Base-by-base conservation (phyloP, 2,888 invertebrate genomes). In the Oasisia sp. region DNA sequence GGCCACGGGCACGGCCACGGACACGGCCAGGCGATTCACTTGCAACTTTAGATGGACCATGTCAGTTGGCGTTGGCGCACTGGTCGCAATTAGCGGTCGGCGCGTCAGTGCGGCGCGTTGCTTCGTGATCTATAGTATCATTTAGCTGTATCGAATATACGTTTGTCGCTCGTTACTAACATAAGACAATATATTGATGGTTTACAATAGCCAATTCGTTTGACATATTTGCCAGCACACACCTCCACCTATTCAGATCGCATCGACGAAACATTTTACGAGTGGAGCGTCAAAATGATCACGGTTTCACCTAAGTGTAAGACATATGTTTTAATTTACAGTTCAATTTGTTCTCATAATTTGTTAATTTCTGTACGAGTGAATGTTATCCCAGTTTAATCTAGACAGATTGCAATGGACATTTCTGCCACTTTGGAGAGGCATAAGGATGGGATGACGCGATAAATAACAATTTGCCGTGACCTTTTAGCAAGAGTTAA, bases 101-200 rank as follows among this genome's bases (percentile, higher is more conserved):
- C 7, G 7, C 74, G 74, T 74, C n/a, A 74, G 7, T 19, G 74
- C 74, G 74, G 74, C 74, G 27, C 74, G 27, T 74, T 27, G 74
- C 27, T 3, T 74, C 27, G 27, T 74, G 74, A 74, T 74, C 74
- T 74, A 74, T 74, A 27, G 27, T 74, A 74, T 74, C 74, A 74
- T 74, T 74, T 74, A 74, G 74, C 74, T 27, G 74, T 74, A 74
- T 74, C 74, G 74, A 74, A 19, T 74, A 74, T 74, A 74, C 74
- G 74, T 74, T 7, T 74, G 74, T 74, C 74, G n/a, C 27, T 74
- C 74, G 74, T 74, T 74, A 74, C 74, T n/a, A 19, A 74, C 74
- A n/a, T 74, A 74, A 19, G 27, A 74, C n/a, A 3, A 74, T 74
- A 74, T 74, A 4, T 74, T 74, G 74, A 74, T 74, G 74, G 74